These are phyloP conservation scores for Eumeta japonica DNA, from an alignment of 1,140 invertebrate species.

Conservation along the genomic window DNA sequence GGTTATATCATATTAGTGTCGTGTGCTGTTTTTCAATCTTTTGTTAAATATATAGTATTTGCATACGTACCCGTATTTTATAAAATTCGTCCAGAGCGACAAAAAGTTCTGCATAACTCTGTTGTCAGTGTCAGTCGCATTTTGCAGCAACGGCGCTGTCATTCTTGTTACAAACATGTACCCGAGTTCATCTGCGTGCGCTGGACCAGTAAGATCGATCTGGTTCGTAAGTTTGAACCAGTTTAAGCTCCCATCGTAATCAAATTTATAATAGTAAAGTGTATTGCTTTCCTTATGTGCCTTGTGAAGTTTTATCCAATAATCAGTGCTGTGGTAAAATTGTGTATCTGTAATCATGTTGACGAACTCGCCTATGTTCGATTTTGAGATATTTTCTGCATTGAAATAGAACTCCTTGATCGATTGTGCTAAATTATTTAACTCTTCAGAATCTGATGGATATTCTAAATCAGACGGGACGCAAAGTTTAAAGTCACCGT, in stretches of 20 bases:
- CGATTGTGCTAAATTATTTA: conserved; percentile 10
- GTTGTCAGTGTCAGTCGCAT: conserved; percentile 1
- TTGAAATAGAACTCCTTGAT: conserved; percentile 18
- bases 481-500: conserved; percentile 11
- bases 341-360: conserved; percentile 17
- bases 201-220: conserved; percentile 9
- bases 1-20: too few species aligned
- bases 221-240: conserved; percentile 11
- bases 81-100: conserved; percentile 9
- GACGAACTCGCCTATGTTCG: conserved; percentile 9
- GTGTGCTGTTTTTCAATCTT: too few species aligned
- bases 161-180: conserved; percentile 15
- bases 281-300: conserved; percentile 3
- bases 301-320: conserved; percentile 12
- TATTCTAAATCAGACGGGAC: conserved; percentile 20
- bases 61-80: conserved; percentile 16
- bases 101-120: conserved; percentile 4
- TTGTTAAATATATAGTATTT: not conserved
- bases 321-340: conserved; percentile 11
- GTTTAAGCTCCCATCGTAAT: conserved; percentile 18
- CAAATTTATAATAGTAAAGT: conserved; percentile 18
- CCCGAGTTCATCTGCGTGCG: conserved; percentile 19
- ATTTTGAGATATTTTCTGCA: conserved; percentile 6
- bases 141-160: conserved; percentile 7
- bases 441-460: conserved; percentile 11